Evolutionary conservation across 2,797 vertebrate genomes (phyloP).

Genomic region (Rhyacichthys aspro): DNA sequence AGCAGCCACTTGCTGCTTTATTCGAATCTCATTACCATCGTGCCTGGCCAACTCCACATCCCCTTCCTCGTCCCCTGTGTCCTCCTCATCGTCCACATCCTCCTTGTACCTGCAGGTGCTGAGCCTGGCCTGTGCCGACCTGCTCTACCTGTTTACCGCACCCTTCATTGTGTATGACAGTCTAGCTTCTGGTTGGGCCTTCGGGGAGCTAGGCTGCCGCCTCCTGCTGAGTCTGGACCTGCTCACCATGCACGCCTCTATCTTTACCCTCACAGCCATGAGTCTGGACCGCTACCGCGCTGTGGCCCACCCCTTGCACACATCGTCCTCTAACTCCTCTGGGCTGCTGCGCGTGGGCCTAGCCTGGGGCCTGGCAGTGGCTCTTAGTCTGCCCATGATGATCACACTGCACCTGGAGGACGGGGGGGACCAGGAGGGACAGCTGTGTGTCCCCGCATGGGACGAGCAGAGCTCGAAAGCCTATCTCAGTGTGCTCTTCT

Average conservation of each 20-base stretch:
- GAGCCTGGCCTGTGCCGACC: constrained; percentile 86
- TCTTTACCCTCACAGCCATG: constrained; percentile 88
- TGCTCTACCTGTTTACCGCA: constrained; percentile 87
- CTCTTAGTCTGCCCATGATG: constrained; percentile 88
- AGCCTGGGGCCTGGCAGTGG: constrained; percentile 85
- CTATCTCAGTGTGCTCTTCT: constrained; percentile 86
- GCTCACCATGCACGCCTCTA: constrained; percentile 89
- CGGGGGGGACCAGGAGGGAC: constrained; percentile 77
- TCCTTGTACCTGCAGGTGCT: constrained; percentile 87
- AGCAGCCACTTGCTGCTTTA: constrained; percentile 61
- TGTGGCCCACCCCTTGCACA: constrained; percentile 82
- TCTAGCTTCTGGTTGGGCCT: constrained; percentile 85
- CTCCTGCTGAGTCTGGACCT: constrained; percentile 87
- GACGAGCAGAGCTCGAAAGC: constrained; percentile 85
- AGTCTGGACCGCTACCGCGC: constrained; percentile 86
- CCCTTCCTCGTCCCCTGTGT: constrained; percentile 71
- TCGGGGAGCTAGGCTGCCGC: constrained; percentile 85
- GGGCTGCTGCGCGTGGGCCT: constrained; percentile 79
- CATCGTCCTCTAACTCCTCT: constrained; percentile 79
- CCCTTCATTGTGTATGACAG: constrained; percentile 89
- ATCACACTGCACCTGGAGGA: constrained; percentile 86
- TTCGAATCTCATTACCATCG: constrained; percentile 57
- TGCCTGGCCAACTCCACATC: constrained; percentile 70
- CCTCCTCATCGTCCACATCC: constrained; percentile 75
- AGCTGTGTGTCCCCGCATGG: constrained; percentile 86